These are phyloP conservation scores for Otocyon megalotis DNA, from an alignment of 2,113 vertebrate genomes.

Conservation along the genomic window DNA sequence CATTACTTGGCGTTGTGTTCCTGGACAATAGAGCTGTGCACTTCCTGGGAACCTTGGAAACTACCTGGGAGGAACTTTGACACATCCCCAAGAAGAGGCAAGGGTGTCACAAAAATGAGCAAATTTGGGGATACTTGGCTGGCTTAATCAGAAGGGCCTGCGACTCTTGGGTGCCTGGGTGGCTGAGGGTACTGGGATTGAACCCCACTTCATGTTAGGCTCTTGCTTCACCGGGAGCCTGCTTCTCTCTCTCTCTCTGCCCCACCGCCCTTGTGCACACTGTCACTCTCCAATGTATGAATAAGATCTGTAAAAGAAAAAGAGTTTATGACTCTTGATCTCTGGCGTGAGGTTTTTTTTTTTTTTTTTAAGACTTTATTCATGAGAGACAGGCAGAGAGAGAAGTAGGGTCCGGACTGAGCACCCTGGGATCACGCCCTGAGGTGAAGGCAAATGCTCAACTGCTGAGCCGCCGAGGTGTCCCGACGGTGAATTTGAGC, in stretches of 20 bases:
- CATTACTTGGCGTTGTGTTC: conserved; percentile 91
- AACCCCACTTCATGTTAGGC: background rate
- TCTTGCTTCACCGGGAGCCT: background rate
- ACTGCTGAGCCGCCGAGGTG: too few relatives aligned
- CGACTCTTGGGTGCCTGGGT: background rate
- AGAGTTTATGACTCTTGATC: background rate
- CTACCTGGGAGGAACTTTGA: conserved; percentile 90
- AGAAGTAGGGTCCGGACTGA: too few relatives aligned
- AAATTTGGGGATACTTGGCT: conserved; percentile 70
- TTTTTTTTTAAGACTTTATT: too few relatives aligned
- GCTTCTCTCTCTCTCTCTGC: too few relatives aligned
- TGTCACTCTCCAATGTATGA: background rate
- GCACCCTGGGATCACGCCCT: too few relatives aligned
- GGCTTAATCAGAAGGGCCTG: background rate
- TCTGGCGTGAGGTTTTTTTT: background rate
- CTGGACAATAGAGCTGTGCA: conserved; percentile 89
- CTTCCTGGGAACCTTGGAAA: conserved; percentile 87
- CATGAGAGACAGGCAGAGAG: too few relatives aligned
- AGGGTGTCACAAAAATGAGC: conserved; percentile 93
- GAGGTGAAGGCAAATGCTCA: too few relatives aligned
- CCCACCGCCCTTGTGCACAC: background rate
- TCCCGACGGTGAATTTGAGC: background rate
- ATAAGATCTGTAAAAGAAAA: background rate
- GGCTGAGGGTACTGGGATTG: background rate
- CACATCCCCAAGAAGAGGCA: conserved; percentile 90